Base-by-base conservation (phyloP, 2,797 vertebrate species). In the Rhynchotus rufescens region DNA sequence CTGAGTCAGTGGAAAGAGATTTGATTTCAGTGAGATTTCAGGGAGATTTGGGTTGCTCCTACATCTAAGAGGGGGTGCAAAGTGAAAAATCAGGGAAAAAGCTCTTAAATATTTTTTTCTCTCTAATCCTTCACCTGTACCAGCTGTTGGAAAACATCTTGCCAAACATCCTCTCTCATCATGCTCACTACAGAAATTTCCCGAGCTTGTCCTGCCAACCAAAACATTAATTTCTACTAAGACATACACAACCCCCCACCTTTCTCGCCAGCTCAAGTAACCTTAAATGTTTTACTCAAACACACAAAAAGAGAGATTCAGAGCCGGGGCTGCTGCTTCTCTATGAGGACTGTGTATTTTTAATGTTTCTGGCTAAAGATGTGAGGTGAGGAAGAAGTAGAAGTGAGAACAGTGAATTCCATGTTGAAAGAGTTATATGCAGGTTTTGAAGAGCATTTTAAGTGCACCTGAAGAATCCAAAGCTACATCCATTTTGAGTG, bases 151-250 rank as follows among this genome's bases (percentile, higher is more conserved):
- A 74, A 96, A 95, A 82, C 57, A 86, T 85, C 57, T 89, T 76
- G 22, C 89, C 89, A 80, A 92, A 94, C 92, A 90, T 96, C 84
- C 84, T 96, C 73, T 96, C 86, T 96, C 89, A 78, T 96, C 89
- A 89, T 90, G 88, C 54, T 86, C 78, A 56, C 86, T 96, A 77
- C 71, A 96, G 91, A 96, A 93, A 93, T 94, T 95, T 96, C 94
- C 94, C 94, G 91, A 88, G 60, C 81, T 96, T 68, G 21, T 95
- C 74, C 59, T 87, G 92, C 87, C 89, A 93, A 94, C 76, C 60
- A 92, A 97, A 95, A 94, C 91, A 96, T 92, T 86, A 94, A 86
- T 90, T 96, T 92, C 74, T 94, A 52, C 84, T 94, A 86, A 93
- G 84, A 88, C 83, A 77, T 83, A 95, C 90, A 95, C 54, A 93